These are phyloP conservation scores for Eucera pruinosa DNA, from an alignment of 2,888 invertebrate genomes.

Conservation along the genomic window DNA sequence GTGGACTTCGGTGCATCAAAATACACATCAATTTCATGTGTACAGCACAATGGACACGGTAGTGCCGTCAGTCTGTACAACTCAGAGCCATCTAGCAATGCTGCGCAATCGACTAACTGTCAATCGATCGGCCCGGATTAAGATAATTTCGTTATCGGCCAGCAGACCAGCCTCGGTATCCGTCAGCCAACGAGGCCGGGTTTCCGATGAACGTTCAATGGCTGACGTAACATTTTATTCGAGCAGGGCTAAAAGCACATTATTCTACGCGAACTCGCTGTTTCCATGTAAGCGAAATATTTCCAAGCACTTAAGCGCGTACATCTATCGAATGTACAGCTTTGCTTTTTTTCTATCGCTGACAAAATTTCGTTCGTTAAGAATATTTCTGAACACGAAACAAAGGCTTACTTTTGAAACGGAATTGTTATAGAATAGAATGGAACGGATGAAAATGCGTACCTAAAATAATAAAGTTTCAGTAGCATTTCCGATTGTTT, in stretches of 20 bases:
- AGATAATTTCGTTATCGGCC: conserved; percentile 78
- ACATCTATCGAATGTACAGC: conserved; percentile 1
- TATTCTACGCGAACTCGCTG: conserved; percentile 50
- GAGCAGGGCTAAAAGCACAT: conserved; percentile 56
- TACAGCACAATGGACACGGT: conserved; percentile 66
- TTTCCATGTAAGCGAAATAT: conserved; percentile 55
- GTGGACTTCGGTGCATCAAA: conserved; percentile 61
- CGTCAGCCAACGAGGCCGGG: conserved; percentile 70
- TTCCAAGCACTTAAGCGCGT: conserved; percentile 31
- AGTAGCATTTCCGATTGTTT: too few relatives aligned
- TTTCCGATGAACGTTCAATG: conserved; percentile 70
- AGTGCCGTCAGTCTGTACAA: conserved; percentile 58
- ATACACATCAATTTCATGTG: conserved; percentile 65
- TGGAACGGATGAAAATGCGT: neutral
- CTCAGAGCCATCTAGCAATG: conserved; percentile 67
- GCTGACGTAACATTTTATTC: conserved; percentile 74
- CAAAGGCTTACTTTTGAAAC: neutral
- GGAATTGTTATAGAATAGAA: neutral
- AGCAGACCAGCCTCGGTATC: conserved; percentile 68
- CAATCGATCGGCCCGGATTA: conserved; percentile 78
- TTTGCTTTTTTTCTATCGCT: neutral
- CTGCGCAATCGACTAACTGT: conserved; percentile 76
- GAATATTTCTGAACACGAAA: neutral
- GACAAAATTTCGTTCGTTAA: conserved; percentile 20
- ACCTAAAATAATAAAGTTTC: neutral